Base-by-base conservation (phyloP, 2,113 vertebrate species). In the Rhinoderma darwinii region DNA sequence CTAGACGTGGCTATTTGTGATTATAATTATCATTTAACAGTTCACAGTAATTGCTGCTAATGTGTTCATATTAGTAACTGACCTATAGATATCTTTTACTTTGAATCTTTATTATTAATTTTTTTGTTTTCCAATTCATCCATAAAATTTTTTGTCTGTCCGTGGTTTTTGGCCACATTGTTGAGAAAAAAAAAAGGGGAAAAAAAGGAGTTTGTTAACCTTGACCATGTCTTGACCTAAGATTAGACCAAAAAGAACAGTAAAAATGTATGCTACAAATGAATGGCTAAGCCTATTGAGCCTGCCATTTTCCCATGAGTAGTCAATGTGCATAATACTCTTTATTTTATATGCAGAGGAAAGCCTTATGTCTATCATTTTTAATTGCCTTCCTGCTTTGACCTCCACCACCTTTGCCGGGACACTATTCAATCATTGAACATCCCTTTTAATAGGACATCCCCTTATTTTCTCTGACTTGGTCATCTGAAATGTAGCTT, bases 351-450 rank as follows among this genome's bases (percentile, higher is more conserved):
- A 66, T 63, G 17, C 12, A 43, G 56, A 43, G 56, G 41, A 20
- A 82, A 39, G 39, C 32, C 79, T 66, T 82, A 61, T 82, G 56
- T 82, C 37, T 82, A 44, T 66, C 79, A 66, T 30, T 66, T 66
- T 63, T 82, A 82, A 44, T 43, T 63, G 79, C 78, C n/a, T 56
- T 82, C 18, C n/a, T 43, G 56, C 61, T 66, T 43, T 63, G 79
- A 39, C 39, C 56, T 63, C 35, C 39, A 41, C n/a, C 51, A 81
- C 78, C 78, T 61, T 44, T 82, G 56, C 79, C 41, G 22, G 25
- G 79, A 82, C n/a, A 82, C 56, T 63, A 66, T 66, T 66, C 56
- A 66, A 44, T 63, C 79, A 82, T 43, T 82, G 59, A 27, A 82
- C 79, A 63, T 44, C 44, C 59, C 2, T 43, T 37, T 81, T 39